Evolutionary conservation across 2,113 vertebrate genomes (phyloP), one percentile per base, ranked within the genome.

Genomic region (zebrafish (Danio rerio)): DNA sequence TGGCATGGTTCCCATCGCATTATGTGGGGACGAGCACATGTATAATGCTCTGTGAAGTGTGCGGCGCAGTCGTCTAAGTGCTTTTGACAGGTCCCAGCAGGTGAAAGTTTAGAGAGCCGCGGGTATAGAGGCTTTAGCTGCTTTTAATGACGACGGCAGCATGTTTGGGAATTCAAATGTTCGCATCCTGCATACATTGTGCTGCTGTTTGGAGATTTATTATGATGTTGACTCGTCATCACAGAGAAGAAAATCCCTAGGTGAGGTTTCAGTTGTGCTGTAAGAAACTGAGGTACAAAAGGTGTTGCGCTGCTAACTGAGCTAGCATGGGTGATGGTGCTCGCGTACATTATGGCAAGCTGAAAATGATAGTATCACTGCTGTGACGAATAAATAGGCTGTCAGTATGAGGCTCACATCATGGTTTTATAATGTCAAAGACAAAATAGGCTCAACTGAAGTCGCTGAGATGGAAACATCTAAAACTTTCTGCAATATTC

Each of bases 61-160:
- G 88, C 90, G 87, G 87, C 84, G 86, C 85, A 85, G 87, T 88
- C 90, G 78, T 86, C 68, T 92, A 92, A 93, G 90, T 88, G 86
- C 85, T 89, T 89, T 81, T 92, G 94, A 94, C 93, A 94, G 86
- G 85, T 92, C 92, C 84, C 90, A 91, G 93, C 91, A 93, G 91
- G 91, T 92, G 90, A 92, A 92, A 89, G 86, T 91, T 92, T 88
- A 87, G 81, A 88, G 77, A 90, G 90, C 90, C 90, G 87, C 87
- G 86, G 87, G 84, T 83, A 80, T 87, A 75, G 84, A 86, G 89
- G 85, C 87, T 93, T 92, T 80, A 85, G 79, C 83, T 80, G 84
- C 47, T 85, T 88, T 89, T 89, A 90, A 86, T 86, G 86, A 91
- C 88, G 87, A 88, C 62, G 75, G 84, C 87, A 82, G 86, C 86